Conservation (phyloP, 2,888 invertebrate genomes). For the Tetragonula carbonaria region DNA sequence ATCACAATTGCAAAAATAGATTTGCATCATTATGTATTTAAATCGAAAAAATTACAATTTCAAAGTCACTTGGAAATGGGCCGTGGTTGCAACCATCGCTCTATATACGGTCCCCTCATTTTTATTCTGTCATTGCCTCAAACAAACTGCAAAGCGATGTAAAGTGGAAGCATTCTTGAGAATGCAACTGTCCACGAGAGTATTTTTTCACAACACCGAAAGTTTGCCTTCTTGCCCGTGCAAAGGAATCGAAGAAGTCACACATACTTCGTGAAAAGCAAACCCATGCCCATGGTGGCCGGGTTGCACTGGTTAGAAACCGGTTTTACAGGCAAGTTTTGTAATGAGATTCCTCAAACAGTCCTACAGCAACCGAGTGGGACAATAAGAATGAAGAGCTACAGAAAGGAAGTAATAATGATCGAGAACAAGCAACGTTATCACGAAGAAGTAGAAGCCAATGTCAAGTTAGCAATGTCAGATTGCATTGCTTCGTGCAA, state of each 20-base stretch:
- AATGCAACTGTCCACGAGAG: background rate
- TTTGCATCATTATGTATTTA: background rate
- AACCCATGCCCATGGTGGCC: slow-evolving; percentile 62
- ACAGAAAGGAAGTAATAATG: slow-evolving; percentile 40
- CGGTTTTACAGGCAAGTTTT: slow-evolving; percentile 76
- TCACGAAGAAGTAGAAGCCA: slow-evolving; percentile 62
- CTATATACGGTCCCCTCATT: too few species aligned
- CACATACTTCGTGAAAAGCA: slow-evolving; percentile 56
- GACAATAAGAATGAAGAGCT: slow-evolving; percentile 41
- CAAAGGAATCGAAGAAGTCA: slow-evolving; percentile 45
- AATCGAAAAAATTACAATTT: background rate
- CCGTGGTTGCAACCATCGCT: too few species aligned
- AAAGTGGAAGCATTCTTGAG: background rate
- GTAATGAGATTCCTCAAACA: slow-evolving; percentile 77
- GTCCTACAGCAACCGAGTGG: slow-evolving; percentile 42
- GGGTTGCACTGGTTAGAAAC: slow-evolving; percentile 71
- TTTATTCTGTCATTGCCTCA: too few species aligned
- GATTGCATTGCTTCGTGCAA: too few species aligned
- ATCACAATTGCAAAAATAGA: background rate
- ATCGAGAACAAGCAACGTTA: slow-evolving; percentile 61
- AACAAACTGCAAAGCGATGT: background rate
- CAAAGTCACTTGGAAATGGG: background rate
- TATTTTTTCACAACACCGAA: slow-evolving; percentile 22
- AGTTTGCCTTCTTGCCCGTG: slow-evolving; percentile 24
- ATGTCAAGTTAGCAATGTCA: slow-evolving; percentile 32